Evolutionary conservation across 2,888 invertebrate genomes (phyloP), one percentile per base, ranked within the genome.

Genomic region (Hylaea fasciaria): DNA sequence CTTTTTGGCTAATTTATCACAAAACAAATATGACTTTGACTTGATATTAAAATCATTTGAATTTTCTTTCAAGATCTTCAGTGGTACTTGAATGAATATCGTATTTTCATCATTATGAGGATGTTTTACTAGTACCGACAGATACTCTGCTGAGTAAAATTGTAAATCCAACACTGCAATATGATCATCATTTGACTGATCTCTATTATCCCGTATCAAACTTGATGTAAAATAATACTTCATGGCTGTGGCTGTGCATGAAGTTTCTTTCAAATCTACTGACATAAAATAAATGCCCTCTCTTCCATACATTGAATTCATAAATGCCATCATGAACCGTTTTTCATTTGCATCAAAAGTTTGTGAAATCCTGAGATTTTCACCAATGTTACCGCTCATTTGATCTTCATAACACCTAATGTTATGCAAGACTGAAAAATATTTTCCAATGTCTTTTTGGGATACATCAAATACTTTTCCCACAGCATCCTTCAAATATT

Each of bases 61-160:
- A 87, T 92, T 85, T 78, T 93, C 77, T 76, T 85, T 68, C 75
- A 93, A 81, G 71, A 93, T 70, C 85, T 93, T 82, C 48, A 89
- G 51, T 69, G 94, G 86, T 63, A 93, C 67, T 81, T 94, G 88
- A 65, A 92, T 77, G 75, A 93, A 93, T 68, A 93, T 81, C 10
- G 91, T 85, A 66, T 78, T 85, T 52, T 92, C 90, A 50, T 80
- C 85, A 68, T 77, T 79, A 44, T 77, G 77, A 8, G 91, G 88
- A 69, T 94, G 94, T 81, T 94, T 93, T 13, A 95, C 82, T 14
- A 97, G 84, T 32, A 97, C 82, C n/a, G 97, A 96, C 16, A 97
- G 80, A 54, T 94, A 94, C 63, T 94, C 94, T 45, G 93, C 78
- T 0, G 95, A 95, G 85, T 97, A 97, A 83, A 97, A 96, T 78